Conservation (phyloP, 1,140 invertebrate genomes). For the Pogonomyrmex barbatus region DNA sequence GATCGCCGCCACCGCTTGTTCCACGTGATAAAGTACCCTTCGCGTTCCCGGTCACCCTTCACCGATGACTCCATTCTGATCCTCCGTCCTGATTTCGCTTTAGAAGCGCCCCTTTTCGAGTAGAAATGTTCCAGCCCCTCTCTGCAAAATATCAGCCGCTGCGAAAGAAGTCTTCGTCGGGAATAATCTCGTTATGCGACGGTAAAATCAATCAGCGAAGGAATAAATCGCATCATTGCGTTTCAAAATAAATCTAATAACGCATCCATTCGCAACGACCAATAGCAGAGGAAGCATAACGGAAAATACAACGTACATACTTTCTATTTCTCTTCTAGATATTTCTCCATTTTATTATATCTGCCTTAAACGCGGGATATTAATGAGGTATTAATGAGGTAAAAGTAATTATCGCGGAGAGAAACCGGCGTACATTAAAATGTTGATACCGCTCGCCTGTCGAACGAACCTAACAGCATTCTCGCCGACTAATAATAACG, state of each 20-base stretch:
- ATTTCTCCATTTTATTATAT: not conserved
- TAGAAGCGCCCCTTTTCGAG: constrained; percentile 40
- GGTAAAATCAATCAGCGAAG: constrained; percentile 38
- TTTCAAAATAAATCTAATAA: constrained; percentile 43
- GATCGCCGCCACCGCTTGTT: constrained; percentile 37
- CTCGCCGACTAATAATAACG: constrained; percentile 20
- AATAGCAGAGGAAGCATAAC: not conserved
- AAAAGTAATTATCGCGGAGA: not conserved
- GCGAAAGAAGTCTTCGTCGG: constrained; percentile 31
- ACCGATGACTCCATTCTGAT: constrained; percentile 48
- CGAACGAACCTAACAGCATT: constrained; percentile 9
- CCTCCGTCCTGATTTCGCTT: constrained; percentile 45
- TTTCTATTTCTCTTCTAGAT: not conserved
- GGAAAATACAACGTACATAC: not conserved
- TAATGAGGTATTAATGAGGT: not conserved
- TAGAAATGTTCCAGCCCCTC: constrained; percentile 15
- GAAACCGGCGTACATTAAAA: not conserved
- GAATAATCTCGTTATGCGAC: constrained; percentile 50
- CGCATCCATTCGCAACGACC: not conserved
- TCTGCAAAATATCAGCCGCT: constrained; percentile 42
- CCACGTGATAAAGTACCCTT: constrained; percentile 44
- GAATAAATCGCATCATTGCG: constrained; percentile 42
- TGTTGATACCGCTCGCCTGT: constrained; percentile 15
- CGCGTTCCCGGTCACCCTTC: constrained; percentile 30
- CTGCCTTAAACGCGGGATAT: not conserved